Evolutionary conservation across 2,797 vertebrate species (phyloP), one percentile per base, ranked within the genome.

Genomic region (Nannoperca australis): DNA sequence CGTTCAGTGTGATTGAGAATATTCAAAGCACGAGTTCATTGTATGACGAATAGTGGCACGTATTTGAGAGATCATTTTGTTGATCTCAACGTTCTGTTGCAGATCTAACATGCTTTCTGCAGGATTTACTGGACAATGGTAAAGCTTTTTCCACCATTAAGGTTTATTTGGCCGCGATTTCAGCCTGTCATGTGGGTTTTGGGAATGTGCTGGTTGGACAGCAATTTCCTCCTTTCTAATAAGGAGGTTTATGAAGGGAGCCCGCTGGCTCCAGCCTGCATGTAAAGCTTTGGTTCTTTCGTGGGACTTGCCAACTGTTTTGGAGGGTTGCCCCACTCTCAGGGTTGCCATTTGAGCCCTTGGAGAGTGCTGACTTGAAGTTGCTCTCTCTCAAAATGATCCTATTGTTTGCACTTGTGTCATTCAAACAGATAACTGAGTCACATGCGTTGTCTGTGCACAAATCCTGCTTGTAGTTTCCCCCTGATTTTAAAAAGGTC

Each of bases 191-290:
- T 32, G 53, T 15, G 7, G 53, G 53, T 55, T 55, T 55, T 32
- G 14, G 12, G 3, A 10, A 22, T 32, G 22, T 7, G 30, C 1
- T 7, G 1, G 27, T 5, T 8, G 54, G 30, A 9, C 54, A 56
- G 4, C 54, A 56, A 1, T 27, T 27, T 27, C 24, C 24, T 27
- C 24, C 11, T 14, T 17, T 11, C 54, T 34, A 3, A 8, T 56
- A 17, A 20, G 51, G 12, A 44, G 42, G 42, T 54, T 54, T 30
- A 54, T 54, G 24, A 54, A 30, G 24, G 54, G 15, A 27, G 54
- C 27, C 15, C 7, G 30, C 0, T 0, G 15, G 4, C 30, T 34
- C 3, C 2, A 0, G 22, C 54, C 30, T 7, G 4, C 15, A 1
- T 18, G 24, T 12, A 38, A n/a, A 58, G 18, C 18, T 18, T 18